Evolutionary conservation across 2,888 invertebrate genomes (phyloP), one percentile per base, ranked within the genome.

Genomic region (Tribolium freemani): DNA sequence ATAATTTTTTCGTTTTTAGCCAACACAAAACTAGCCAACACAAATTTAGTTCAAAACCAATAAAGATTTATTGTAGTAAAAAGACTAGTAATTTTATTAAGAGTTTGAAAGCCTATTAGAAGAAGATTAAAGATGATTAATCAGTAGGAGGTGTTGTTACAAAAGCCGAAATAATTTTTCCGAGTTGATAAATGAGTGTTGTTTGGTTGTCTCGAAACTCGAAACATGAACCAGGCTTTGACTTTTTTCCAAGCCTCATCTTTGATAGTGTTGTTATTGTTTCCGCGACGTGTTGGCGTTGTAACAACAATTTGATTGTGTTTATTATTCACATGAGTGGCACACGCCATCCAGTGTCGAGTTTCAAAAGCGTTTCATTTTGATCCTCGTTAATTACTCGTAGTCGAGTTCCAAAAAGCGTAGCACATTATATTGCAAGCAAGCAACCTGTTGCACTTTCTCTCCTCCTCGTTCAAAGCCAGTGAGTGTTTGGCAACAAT

Each of bases 311-410:
- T 56, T 38, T 13, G 9, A 8, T 38, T 38, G 30, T 56, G 56
- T 56, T 31, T 56, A 56, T 56, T 38, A 56, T 31, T 30, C 30
- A 26, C 11, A 54, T 54, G 56, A 56, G 56, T 10, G 13, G 56
- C 56, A 56, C 56, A 56, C 56, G 56, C 56, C 56, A 31, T 31
- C 56, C 30, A 56, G 31, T 56, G 31, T 56, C 38, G 16, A 56
- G 30, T 56, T 56, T 31, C 56, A 56, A 38, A 38, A 38, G 38
- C 38, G 16, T 8, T n/a, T 5, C n/a, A 38, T 38, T 38, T 38
- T 38, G 8, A 8, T 38, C 38, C 26, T 38, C 38, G 38, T 38
- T 38, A 38, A 38, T 38, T 38, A 38, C 38, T 38, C 38, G 38
- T 31, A 2, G 31, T 31, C 1, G 16, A 16, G 16, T 31, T n/a